Evolutionary conservation across 1,140 invertebrate species (phyloP).

Genomic region (Cryptotermes secundus): DNA sequence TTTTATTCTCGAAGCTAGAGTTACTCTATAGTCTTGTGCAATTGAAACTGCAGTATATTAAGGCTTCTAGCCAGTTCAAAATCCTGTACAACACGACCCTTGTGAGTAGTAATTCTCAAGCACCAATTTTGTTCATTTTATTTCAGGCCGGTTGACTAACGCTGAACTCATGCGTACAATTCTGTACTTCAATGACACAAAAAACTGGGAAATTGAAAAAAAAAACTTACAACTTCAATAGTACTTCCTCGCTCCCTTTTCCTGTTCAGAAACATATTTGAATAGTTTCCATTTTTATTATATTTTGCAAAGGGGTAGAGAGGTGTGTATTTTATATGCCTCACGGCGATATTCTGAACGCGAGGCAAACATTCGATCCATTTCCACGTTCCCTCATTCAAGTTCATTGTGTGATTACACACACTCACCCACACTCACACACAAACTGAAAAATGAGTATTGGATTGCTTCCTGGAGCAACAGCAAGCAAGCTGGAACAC

Average conservation of each 20-base stretch:
- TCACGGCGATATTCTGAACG: background rate
- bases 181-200: background rate
- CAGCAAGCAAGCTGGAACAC: background rate
- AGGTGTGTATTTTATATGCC: background rate
- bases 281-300: background rate
- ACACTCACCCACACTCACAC: background rate
- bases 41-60: background rate
- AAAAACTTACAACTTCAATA: background rate
- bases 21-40: background rate
- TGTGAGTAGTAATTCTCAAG: background rate
- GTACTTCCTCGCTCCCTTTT: background rate
- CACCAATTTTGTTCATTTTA: background rate
- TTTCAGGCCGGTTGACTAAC: background rate
- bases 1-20: background rate
- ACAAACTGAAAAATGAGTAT: background rate
- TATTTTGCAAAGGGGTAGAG: background rate
- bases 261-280: constrained; percentile 2
- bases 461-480: background rate
- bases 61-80: background rate
- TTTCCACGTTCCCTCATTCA: background rate
- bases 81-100: background rate
- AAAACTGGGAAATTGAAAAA: background rate
- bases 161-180: background rate
- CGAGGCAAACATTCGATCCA: background rate
- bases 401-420: constrained; percentile 10